phyloP scores from a whole-genome alignment of 2,888 invertebrate species.

The Apamea anceps region DNA sequence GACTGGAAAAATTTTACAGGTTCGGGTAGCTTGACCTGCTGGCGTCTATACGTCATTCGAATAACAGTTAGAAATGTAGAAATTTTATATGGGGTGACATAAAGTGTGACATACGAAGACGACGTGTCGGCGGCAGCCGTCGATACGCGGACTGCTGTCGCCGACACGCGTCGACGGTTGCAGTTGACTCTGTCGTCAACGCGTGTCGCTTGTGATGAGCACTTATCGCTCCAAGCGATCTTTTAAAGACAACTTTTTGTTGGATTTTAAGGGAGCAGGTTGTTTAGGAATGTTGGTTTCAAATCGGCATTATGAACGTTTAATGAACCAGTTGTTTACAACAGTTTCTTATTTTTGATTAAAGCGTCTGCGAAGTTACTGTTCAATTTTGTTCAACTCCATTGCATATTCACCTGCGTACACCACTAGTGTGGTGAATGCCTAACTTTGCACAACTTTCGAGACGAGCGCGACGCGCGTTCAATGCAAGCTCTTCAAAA shows the following conservation, averaged over 20 bases:
- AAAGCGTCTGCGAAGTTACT: conserved; percentile 15
- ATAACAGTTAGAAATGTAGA: not conserved
- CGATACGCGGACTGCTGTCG: too few relatives aligned
- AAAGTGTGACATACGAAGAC: not conserved
- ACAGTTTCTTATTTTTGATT: not conserved
- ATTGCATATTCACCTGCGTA: conserved; percentile 34
- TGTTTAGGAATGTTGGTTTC: not conserved
- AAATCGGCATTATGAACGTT: not conserved
- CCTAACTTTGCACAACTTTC: conserved; percentile 23
- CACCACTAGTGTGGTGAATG: conserved; percentile 18
- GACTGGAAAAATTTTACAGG: too few relatives aligned
- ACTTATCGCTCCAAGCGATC: not conserved
- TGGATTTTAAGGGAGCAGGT: not conserved
- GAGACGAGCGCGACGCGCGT: conserved; percentile 16
- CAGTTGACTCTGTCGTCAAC: too few relatives aligned
- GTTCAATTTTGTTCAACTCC: not conserved
- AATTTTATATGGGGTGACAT: not conserved
- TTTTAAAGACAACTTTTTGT: not conserved
- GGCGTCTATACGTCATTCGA: not conserved
- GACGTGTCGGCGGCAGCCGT: not conserved
- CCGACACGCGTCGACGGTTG: too few relatives aligned
- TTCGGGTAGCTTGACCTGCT: too few relatives aligned
- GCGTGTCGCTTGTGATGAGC: too few relatives aligned
- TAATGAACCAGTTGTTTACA: not conserved
- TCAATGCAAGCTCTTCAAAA: conserved; percentile 28